phyloP scores from a whole-genome alignment of 2,113 vertebrate genomes.

The Hippoglossus stenolepis region DNA sequence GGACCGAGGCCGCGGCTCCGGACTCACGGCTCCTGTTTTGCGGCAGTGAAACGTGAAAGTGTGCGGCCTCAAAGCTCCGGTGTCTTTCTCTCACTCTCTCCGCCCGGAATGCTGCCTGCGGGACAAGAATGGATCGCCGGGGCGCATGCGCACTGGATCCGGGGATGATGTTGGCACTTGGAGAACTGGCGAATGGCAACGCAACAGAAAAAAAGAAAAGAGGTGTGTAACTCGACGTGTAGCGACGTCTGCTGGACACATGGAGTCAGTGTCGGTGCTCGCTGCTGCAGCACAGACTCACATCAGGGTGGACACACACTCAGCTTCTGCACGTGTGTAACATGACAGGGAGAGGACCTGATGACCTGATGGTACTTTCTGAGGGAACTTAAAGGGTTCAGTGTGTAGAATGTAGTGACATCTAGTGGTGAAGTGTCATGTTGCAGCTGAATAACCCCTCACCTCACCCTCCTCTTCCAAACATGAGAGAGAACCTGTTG shows the following conservation, averaged over 20 bases:
- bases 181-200: conserved; percentile 75
- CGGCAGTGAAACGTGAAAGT: conserved; percentile 1
- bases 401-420: too few relatives aligned
- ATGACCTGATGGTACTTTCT: too few relatives aligned
- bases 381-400: too few relatives aligned
- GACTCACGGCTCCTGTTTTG: not conserved
- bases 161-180: conserved; percentile 78
- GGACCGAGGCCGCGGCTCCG: not conserved
- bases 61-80: conserved; percentile 50
- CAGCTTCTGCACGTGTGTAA: too few relatives aligned
- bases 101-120: conserved; percentile 78
- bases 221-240: not conserved
- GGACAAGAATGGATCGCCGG: conserved; percentile 77
- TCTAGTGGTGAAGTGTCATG: too few relatives aligned
- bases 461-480: too few relatives aligned
- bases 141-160: conserved; percentile 65
- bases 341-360: too few relatives aligned
- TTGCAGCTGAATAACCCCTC: too few relatives aligned
- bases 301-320: too few relatives aligned
- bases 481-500: too few relatives aligned
- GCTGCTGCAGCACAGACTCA: too few relatives aligned
- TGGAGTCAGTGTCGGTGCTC: not conserved
- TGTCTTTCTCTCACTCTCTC: conserved; percentile 52
- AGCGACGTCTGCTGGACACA: conserved; percentile 58
- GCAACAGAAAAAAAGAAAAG: too few relatives aligned